Conservation (phyloP, 2,888 invertebrate genomes). For the Drosophila eohydei region DNA sequence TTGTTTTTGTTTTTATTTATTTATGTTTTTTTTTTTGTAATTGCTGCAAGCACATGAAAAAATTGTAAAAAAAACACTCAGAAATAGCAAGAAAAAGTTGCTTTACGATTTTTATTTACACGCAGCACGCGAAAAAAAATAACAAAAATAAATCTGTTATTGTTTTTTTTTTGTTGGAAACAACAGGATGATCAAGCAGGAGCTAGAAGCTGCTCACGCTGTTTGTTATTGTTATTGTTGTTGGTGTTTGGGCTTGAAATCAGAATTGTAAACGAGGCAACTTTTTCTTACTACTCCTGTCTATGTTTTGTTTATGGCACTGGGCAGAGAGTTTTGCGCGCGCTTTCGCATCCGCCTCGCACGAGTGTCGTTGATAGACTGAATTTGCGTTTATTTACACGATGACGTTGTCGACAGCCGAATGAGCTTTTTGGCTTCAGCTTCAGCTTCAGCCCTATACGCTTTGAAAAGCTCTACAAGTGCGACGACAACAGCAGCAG, state of each 20-base stretch:
- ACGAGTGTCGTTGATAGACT: conserved; percentile 79
- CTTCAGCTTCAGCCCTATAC: conserved; percentile 41
- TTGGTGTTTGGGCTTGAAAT: conserved; percentile 13
- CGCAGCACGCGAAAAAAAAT: conserved; percentile 42
- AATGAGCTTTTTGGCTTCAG: conserved; percentile 45
- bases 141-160: conserved; percentile 9
- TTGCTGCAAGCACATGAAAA: conserved; percentile 47
- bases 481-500: conserved; percentile 47
- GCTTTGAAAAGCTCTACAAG: conserved; percentile 59
- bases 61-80: conserved; percentile 36
- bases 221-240: conserved; percentile 14
- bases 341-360: conserved; percentile 66
- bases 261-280: conserved; percentile 20
- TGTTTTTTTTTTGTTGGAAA: conserved; percentile 4
- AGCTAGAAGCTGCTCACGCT: conserved; percentile 9
- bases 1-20: conserved; percentile 13
- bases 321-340: conserved; percentile 47
- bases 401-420: conserved; percentile 53
- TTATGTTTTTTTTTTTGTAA: conserved; percentile 9
- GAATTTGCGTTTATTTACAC: conserved; percentile 66
- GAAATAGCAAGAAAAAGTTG: conserved; percentile 39
- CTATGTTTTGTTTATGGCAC: conserved; percentile 46
- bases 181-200: conserved; percentile 18
- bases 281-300: conserved; percentile 51
- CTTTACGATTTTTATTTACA: conserved; percentile 38